Evolutionary conservation across 2,113 vertebrate species (phyloP).

Genomic region (Takifugu bimaculatus): DNA sequence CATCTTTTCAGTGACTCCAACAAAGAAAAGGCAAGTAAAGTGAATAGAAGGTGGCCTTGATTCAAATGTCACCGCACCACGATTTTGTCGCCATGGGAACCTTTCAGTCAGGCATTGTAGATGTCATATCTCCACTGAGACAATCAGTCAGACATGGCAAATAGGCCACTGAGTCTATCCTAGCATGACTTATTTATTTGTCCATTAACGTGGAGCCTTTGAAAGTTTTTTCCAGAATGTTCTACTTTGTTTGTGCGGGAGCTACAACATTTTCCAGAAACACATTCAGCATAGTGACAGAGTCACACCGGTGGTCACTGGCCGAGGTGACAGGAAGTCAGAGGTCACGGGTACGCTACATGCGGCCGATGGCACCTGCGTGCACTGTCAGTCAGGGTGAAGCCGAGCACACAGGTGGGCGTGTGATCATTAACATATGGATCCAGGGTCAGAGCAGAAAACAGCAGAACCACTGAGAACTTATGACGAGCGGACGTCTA

Average conservation of each 20-base stretch:
- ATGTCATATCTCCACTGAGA: no score
- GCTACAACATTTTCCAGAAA: not conserved
- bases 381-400: not conserved
- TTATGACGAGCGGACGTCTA: no score
- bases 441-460: no score
- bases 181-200: conserved; percentile 7
- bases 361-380: not conserved
- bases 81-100: conserved; percentile 44
- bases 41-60: conserved; percentile 34
- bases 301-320: conserved; percentile 36
- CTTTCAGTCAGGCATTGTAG: conserved; percentile 19
- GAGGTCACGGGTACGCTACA: conserved; percentile 16
- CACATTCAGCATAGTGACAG: conserved; percentile 19
- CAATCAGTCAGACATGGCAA: not conserved
- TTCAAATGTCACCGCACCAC: conserved; percentile 46
- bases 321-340: conserved; percentile 18
- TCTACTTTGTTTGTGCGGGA: conserved; percentile 10
- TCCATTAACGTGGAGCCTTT: no score
- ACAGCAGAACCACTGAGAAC: no score
- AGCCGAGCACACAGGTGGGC: no score
- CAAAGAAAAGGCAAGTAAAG: conserved; percentile 27
- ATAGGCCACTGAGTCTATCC: conserved; percentile 5
- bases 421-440: no score
- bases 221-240: conserved; percentile 4
- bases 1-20: conserved; percentile 17